Conservation (phyloP, 2,888 invertebrate species). For the Celastrina argiolus region DNA sequence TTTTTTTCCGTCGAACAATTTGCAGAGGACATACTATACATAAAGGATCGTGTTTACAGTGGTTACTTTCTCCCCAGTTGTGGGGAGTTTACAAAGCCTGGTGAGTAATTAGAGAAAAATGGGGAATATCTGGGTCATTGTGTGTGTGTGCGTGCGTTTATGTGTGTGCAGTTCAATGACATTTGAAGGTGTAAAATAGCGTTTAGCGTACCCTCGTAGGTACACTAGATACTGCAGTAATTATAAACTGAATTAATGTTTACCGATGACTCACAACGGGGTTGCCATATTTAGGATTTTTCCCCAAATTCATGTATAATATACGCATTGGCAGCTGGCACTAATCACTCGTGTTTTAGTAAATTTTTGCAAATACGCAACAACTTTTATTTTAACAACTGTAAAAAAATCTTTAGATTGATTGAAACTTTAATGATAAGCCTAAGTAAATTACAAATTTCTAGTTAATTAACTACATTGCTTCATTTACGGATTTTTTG, state of each 20-base stretch:
- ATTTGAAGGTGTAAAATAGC: slow-evolving; percentile 26
- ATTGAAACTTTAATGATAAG: too few species aligned
- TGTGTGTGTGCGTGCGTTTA: slow-evolving; percentile 46
- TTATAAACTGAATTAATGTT: background rate
- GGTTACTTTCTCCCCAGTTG: slow-evolving; percentile 35
- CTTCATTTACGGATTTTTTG: too few species aligned
- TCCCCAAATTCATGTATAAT: background rate
- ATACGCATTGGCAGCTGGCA: too few species aligned
- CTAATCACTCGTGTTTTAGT: too few species aligned
- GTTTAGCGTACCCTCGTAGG: background rate
- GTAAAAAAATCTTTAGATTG: too few species aligned
- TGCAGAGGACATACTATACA: slow-evolving; percentile 10
- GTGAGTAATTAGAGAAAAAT: slow-evolving; percentile 76
- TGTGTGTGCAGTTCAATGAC: slow-evolving; percentile 33
- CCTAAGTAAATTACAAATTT: too few species aligned
- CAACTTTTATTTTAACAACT: too few species aligned
- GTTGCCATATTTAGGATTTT: background rate
- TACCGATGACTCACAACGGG: background rate
- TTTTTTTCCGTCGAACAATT: slow-evolving; percentile 13
- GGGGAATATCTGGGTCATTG: slow-evolving; percentile 69
- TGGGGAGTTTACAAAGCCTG: slow-evolving; percentile 63
- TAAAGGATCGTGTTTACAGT: slow-evolving; percentile 29
- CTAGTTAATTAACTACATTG: too few species aligned
- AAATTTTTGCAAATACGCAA: too few species aligned
- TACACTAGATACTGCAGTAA: background rate